phyloP scores from a whole-genome alignment of 1,140 invertebrate genomes.

The Phocides pigmalion region DNA sequence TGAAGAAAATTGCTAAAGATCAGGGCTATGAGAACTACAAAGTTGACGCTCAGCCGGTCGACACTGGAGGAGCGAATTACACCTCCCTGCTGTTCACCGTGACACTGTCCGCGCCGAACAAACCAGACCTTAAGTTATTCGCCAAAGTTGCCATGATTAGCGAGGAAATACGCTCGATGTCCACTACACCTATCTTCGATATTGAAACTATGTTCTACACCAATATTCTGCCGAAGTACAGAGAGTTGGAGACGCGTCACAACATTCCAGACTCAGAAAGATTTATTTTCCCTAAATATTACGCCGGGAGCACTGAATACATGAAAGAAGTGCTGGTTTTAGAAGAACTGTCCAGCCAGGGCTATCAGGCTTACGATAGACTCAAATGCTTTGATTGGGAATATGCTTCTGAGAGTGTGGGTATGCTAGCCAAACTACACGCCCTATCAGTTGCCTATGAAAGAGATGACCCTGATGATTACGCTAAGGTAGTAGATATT shows the following conservation, averaged over 20 bases:
- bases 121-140: constrained; percentile 42
- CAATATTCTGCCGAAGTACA: constrained; percentile 33
- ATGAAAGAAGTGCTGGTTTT: constrained; percentile 55
- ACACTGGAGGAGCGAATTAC: constrained; percentile 47
- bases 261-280: constrained; percentile 37
- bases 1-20: constrained; percentile 32
- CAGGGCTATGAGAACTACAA: constrained; percentile 23
- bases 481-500: constrained; percentile 27
- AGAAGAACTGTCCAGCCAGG: constrained; percentile 49
- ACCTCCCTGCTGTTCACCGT: constrained; percentile 41
- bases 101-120: constrained; percentile 21
- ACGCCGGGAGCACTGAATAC: constrained; percentile 38
- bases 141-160: constrained; percentile 47
- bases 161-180: constrained; percentile 30
- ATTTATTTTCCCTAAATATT: constrained; percentile 41
- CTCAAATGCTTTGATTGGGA: constrained; percentile 54
- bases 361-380: constrained; percentile 51
- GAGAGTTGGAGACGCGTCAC: constrained; percentile 34
- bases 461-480: constrained; percentile 47
- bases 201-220: constrained; percentile 45
- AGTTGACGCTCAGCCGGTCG: constrained; percentile 20
- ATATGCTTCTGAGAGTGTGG: constrained; percentile 46
- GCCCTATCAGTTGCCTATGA: constrained; percentile 54
- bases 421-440: constrained; percentile 58
- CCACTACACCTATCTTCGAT: constrained; percentile 24